These are phyloP conservation scores for Ochlodes sylvanus DNA, from an alignment of 2,888 invertebrate species.

Conservation along the genomic window DNA sequence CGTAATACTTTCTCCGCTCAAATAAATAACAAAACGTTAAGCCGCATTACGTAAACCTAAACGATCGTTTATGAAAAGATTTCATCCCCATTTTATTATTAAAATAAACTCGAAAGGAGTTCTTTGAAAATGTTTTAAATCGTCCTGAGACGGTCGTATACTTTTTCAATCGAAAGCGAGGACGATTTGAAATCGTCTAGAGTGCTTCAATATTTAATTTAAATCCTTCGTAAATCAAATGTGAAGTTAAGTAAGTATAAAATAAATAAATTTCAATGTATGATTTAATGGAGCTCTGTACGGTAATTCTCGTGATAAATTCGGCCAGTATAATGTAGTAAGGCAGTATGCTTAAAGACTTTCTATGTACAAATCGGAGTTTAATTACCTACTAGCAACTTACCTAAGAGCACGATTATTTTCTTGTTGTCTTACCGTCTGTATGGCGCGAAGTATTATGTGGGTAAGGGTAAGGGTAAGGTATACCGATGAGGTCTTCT, in stretches of 20 bases:
- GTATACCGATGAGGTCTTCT: no score
- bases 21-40: neutral
- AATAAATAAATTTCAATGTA: neutral
- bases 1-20: neutral
- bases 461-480: no score
- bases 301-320: no score
- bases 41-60: slow-evolving; percentile 6
- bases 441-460: no score
- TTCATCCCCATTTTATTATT: slow-evolving; percentile 2
- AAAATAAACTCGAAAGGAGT: slow-evolving; percentile 11
- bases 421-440: no score
- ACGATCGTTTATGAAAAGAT: slow-evolving; percentile 3
- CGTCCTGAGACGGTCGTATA: slow-evolving; percentile 9
- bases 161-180: slow-evolving; percentile 14
- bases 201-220: slow-evolving; percentile 8
- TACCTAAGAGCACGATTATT: no score
- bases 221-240: slow-evolving; percentile 11
- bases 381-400: neutral
- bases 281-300: neutral
- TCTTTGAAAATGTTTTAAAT: slow-evolving; percentile 12
- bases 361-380: neutral
- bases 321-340: no score
- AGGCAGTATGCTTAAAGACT: no score
- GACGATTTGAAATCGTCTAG: slow-evolving; percentile 10
- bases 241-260: slow-evolving; percentile 1